These are phyloP conservation scores for Nasua narica DNA, from an alignment of 2,797 vertebrate species.

Conservation along the genomic window DNA sequence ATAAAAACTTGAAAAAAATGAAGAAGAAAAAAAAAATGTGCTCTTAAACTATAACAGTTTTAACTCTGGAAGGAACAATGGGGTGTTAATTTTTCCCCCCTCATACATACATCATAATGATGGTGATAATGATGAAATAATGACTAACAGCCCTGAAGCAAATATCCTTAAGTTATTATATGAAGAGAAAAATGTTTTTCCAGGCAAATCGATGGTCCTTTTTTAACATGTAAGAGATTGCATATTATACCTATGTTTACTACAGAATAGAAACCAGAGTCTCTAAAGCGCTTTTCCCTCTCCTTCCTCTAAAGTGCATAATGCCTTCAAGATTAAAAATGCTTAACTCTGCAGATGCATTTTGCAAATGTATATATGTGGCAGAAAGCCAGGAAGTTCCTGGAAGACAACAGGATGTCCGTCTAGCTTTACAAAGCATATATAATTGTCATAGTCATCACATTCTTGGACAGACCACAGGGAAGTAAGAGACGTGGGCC, in stretches of 20 bases:
- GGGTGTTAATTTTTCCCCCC: neutral
- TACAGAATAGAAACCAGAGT: slow-evolving; percentile 4
- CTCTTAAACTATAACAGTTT: neutral
- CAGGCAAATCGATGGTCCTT: neutral
- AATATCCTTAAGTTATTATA: neutral
- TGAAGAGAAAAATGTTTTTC: neutral
- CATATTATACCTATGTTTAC: neutral
- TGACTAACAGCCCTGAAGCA: neutral
- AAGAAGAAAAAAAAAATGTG: neutral
- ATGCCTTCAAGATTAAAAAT: slow-evolving; percentile 37
- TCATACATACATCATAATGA: neutral
- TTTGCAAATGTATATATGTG: neutral
- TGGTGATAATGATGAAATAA: neutral
- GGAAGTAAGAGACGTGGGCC: neutral
- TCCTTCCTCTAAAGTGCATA: neutral
- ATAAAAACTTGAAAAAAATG: neutral
- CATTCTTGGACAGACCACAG: neutral
- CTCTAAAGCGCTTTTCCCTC: neutral
- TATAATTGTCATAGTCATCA: slow-evolving; percentile 43
- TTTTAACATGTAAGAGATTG: neutral
- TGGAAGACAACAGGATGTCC: slow-evolving; percentile 50
- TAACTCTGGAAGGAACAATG: neutral
- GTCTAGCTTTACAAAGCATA: neutral
- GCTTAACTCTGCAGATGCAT: slow-evolving; percentile 35
- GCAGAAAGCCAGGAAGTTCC: slow-evolving; percentile 42